Evolutionary conservation across 1,140 invertebrate genomes (phyloP).

Genomic region (Aphaenogaster rudis): DNA sequence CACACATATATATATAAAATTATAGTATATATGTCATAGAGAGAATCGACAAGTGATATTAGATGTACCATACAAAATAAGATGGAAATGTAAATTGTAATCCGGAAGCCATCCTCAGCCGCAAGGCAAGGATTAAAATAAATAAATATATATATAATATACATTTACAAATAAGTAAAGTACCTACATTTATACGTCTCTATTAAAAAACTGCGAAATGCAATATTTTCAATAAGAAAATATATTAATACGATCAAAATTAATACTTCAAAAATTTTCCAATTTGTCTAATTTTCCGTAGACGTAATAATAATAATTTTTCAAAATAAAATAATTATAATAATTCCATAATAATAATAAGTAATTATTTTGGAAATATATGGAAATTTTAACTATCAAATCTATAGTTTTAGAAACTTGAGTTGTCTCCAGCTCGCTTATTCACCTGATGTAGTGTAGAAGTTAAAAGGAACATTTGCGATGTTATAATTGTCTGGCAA

Average conservation of each 20-base stretch:
- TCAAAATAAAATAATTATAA: not conserved
- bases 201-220: not conserved
- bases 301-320: not conserved
- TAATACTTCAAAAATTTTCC: not conserved
- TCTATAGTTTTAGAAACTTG: conserved; percentile 2
- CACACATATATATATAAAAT: no score
- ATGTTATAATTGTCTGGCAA: conserved; percentile 93
- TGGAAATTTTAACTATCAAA: not conserved
- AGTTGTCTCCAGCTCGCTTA: not conserved
- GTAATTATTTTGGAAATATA: not conserved
- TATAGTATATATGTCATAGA: no score
- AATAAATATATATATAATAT: not conserved
- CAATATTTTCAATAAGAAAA: not conserved
- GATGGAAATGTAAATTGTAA: no score
- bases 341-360: conserved; percentile 12
- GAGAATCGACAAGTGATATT: no score
- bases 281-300: not conserved
- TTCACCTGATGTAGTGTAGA: conserved; percentile 96
- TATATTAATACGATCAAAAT: not conserved
- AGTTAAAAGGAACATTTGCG: conserved; percentile 97
- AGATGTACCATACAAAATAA: no score
- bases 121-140: no score
- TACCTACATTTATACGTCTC: not conserved
- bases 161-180: not conserved
- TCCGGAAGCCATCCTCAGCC: no score